Evolutionary conservation across 2,888 invertebrate genomes (phyloP), one percentile per base, ranked within the genome.

Genomic region (Lapara coniferarum): DNA sequence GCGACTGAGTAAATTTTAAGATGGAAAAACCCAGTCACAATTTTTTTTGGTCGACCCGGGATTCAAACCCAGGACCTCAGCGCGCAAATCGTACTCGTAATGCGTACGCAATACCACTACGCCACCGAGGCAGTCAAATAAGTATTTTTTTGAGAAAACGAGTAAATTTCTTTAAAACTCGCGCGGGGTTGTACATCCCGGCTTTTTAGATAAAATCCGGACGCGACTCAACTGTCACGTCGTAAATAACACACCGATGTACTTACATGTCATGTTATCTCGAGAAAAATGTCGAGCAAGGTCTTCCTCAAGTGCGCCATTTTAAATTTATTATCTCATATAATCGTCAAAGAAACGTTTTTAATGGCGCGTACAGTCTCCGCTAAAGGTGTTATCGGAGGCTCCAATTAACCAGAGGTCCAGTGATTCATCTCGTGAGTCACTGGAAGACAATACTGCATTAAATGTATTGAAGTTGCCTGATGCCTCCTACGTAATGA

Each of bases 331-430:
- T 44, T 59, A 59, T 46, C 12, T 16, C 44, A 46, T 16, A 16
- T 37, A 58, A n/a, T 58, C 30, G 14, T 46, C 13, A 63, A 12
- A 12, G 37, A 52, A n/a, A 37, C 12, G 14, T 49, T 58, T 53
- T 59, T 58, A 68, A 19, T 58, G 16, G 12, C 37, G 51, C 58
- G 49, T 68, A 59, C 52, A 12, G n/a, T n/a, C 19, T 52, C 82
- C 79, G 81, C 75, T 79, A 81, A 83, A 84, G 74, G 55, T 46
- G 73, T 82, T 82, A 85, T 85, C 82, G 73, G 13, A 69, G 70
- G 66, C 37, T 72, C 81, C 83, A 86, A 86, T 86, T 86, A 85
- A 78, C 77, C 19, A 7, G 12, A 7, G 58, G 30, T 19, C 4
- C 37, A 37, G 7, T 37, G 37, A 37, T 8, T 37, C 37, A 37